Evolutionary conservation across 2,113 vertebrate species (phyloP).

Genomic region (Gallinago media): DNA sequence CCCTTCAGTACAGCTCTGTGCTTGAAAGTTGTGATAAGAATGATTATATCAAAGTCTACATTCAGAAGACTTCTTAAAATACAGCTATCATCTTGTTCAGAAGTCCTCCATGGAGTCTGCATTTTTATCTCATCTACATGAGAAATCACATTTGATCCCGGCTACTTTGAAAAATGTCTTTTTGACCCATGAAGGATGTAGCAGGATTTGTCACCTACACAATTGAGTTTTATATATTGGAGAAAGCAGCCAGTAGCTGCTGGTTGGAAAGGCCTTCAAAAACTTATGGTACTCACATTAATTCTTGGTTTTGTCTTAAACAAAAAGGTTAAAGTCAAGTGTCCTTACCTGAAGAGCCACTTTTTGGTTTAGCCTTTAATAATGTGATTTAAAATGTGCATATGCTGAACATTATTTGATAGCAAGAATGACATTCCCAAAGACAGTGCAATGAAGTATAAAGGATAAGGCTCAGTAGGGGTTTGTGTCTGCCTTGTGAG

Average conservation of each 20-base stretch:
- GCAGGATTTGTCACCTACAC: not conserved
- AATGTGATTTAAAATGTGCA: not conserved
- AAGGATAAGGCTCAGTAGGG: not conserved
- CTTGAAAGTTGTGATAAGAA: not conserved
- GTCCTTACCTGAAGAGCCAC: not conserved
- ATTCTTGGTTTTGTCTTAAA: not conserved
- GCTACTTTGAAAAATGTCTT: not conserved
- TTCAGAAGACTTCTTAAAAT: not conserved
- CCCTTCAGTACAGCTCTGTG: not conserved
- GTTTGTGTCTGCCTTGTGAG: conserved; percentile 12
- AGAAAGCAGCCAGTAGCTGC: not conserved
- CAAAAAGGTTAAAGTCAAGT: not conserved
- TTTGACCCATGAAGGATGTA: not conserved
- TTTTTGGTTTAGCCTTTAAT: not conserved
- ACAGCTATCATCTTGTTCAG: not conserved
- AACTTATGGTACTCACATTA: not conserved
- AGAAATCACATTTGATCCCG: not conserved
- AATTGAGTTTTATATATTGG: not conserved
- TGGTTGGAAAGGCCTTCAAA: not conserved
- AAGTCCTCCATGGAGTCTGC: not conserved
- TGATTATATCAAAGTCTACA: not conserved
- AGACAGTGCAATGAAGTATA: not conserved
- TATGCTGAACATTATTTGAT: conserved; percentile 1
- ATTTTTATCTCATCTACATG: not conserved
- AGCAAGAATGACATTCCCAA: conserved; percentile 9